phyloP scores from a whole-genome alignment of 1,140 invertebrate genomes.

The Brachionus plicatilis region DNA sequence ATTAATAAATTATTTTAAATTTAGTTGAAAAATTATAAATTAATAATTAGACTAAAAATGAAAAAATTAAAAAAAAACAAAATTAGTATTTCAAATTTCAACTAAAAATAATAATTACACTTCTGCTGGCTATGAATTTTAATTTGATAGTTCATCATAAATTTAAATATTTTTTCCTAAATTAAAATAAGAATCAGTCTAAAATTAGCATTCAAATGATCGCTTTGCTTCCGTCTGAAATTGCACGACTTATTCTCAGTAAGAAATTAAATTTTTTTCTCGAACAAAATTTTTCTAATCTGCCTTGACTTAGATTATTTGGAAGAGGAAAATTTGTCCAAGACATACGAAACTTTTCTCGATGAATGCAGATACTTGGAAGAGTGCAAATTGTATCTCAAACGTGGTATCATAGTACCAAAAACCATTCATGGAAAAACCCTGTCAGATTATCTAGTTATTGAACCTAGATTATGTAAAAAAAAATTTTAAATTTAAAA shows the following conservation, averaged over 20 bases:
- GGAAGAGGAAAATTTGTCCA: conserved; percentile 23
- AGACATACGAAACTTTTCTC: conserved; percentile 14
- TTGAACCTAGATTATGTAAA: neutral
- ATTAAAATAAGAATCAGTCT: neutral
- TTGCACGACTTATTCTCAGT: neutral
- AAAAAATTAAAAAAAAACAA: neutral
- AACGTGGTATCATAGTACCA: conserved; percentile 18
- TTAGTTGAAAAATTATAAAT: neutral
- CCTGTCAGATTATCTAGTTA: neutral
- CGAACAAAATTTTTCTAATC: neutral
- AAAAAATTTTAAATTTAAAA: neutral
- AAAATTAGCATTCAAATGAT: neutral
- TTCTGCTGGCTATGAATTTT: neutral
- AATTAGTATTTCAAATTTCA: neutral
- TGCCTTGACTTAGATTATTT: neutral
- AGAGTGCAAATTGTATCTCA: conserved; percentile 29
- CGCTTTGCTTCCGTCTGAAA: conserved; percentile 16
- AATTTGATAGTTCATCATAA: neutral
- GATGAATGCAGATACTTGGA: conserved; percentile 28
- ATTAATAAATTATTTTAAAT: neutral
- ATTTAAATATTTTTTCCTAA: neutral
- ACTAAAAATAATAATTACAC: conserved; percentile 3
- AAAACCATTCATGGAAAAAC: conserved; percentile 35
- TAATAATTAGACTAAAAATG: neutral
- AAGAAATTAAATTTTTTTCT: neutral